phyloP scores from a whole-genome alignment of 2,113 vertebrate genomes.

The Pelvicachromis taeniatus region DNA sequence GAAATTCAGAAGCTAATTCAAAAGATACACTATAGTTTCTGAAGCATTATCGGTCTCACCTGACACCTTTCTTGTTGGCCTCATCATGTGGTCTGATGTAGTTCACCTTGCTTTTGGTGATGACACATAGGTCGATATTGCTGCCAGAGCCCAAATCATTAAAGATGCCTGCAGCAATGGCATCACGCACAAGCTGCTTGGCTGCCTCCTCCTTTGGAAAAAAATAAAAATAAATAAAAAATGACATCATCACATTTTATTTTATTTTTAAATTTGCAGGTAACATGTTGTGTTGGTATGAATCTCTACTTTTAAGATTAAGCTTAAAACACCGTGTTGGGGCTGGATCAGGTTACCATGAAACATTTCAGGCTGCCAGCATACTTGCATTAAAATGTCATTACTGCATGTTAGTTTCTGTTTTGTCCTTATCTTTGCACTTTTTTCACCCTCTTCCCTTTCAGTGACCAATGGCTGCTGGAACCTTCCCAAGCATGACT shows the following conservation, averaged over 20 bases:
- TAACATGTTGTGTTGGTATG: not conserved
- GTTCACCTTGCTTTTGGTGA: conserved; percentile 89
- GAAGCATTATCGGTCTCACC: conserved; percentile 63
- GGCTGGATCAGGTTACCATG: too few relatives aligned
- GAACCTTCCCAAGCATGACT: not conserved
- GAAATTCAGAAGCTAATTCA: not conserved
- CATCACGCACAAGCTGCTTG: conserved; percentile 88
- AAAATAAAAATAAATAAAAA: rapidly evolving
- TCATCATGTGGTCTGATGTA: conserved; percentile 87
- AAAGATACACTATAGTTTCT: not conserved
- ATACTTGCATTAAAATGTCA: not conserved
- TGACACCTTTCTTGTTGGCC: conserved; percentile 92
- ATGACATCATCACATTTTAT: not conserved
- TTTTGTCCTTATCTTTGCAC: not conserved
- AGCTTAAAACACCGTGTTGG: not conserved
- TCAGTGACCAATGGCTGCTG: not conserved
- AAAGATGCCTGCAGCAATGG: conserved; percentile 92
- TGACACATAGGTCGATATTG: conserved; percentile 94
- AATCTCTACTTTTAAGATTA: not conserved
- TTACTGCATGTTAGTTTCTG: not conserved
- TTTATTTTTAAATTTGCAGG: not conserved
- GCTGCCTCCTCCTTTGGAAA: conserved; percentile 84
- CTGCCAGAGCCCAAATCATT: conserved; percentile 96
- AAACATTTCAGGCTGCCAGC: not conserved
- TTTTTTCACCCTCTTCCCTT: not conserved